These are phyloP conservation scores for Colossoma macropomum DNA, from an alignment of 2,113 vertebrate genomes.

Conservation along the genomic window DNA sequence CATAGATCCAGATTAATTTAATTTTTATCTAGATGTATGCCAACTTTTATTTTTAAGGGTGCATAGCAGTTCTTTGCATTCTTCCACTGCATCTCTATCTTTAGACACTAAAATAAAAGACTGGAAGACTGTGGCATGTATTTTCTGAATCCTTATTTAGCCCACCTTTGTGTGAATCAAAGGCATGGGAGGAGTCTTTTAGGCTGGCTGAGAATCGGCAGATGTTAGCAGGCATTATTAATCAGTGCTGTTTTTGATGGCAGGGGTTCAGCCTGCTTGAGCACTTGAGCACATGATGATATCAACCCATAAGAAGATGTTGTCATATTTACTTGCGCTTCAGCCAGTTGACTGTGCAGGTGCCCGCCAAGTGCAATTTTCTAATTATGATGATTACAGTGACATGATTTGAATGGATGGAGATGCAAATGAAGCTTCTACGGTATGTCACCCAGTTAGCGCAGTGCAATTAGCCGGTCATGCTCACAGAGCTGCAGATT, in stretches of 20 bases:
- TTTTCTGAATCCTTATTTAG: neutral
- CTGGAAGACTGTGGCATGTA: no score
- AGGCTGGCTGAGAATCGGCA: neutral
- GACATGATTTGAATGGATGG: slow-evolving; percentile 10
- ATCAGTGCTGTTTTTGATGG: neutral
- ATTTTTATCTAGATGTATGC: neutral
- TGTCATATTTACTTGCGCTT: neutral
- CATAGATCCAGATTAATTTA: neutral
- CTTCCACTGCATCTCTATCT: neutral
- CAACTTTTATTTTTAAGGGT: neutral
- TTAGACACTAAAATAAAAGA: neutral
- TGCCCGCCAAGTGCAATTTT: neutral
- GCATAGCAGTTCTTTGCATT: neutral
- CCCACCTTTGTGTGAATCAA: no score
- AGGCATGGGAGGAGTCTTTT: neutral
- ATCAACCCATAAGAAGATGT: neutral
- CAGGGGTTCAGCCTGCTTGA: neutral
- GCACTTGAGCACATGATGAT: neutral
- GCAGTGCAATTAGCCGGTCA: neutral
- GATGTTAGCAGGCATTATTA: slow-evolving; percentile 6
- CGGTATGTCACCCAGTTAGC: neutral
- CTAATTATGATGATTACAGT: slow-evolving; percentile 18
- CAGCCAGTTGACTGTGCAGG: neutral
- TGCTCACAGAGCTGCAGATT: neutral
- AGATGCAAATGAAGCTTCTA: neutral